Evolutionary conservation across 2,797 vertebrate genomes (phyloP), one percentile per base, ranked within the genome.

Genomic region (Cossypha dichroa): DNA sequence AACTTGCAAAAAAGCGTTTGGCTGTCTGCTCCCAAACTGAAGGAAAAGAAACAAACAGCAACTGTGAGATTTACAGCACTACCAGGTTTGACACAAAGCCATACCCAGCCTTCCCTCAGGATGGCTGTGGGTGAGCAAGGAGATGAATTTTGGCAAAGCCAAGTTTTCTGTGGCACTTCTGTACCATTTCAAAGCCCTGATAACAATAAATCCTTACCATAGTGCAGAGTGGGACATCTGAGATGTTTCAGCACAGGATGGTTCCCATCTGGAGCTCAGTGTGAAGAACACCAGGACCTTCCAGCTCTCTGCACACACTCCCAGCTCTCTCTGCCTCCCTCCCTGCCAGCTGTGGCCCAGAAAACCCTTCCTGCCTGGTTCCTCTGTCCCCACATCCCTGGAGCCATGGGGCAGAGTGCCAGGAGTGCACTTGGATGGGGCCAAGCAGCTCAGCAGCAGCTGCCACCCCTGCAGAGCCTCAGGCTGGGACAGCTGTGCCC

Each of bases 1-100:
- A 74, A 80, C 68, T 94, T 72, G 68, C 11, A 77, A 40, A 59
- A 51, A 36, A 41, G 29, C 3, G 4, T 63, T 87, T 85, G 81
- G 64, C 75, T 70, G 18, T 19, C 15, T 1, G 2, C 38, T 96
- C 46, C 41, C 31, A 51, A 67, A 78, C 17, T 15, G n/a, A 3
- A 52, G 86, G 40, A 49, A 70, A 79, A 63, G 36, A 88, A 82
- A 83, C 70, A 93, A 86, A 82, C 60, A 76, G 26, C 34, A 46
- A n/a, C 43, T 66, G 43, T 0, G 21, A 64, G 64, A 54, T 46
- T 31, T 72, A 23, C n/a, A 75, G 4, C 3, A 14, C 19, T 17
- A 31, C 11, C 13, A 38, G 33, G 20, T 11, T 6, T 22, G 34
- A 48, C 34, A 36, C 29, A 28, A 34, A 85, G 34, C 45, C 43